Conservation (phyloP, 2,888 invertebrate genomes). For the Aspidiotus destructor region DNA sequence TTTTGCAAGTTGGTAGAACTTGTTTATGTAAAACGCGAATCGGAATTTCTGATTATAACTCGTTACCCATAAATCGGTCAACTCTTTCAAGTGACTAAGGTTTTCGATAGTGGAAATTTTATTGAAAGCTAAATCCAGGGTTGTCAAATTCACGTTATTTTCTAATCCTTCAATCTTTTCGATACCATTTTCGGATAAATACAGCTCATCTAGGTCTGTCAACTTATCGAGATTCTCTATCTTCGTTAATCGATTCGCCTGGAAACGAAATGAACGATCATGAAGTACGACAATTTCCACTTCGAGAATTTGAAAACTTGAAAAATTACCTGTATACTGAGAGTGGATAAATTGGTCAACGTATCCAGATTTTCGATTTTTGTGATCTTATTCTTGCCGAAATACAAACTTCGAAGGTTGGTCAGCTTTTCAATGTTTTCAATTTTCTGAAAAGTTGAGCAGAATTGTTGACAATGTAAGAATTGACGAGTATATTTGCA, state of each 20-base stretch:
- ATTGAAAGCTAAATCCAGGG: conserved; percentile 85
- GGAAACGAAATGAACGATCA: conserved; percentile 20
- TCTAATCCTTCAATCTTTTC: conserved; percentile 65
- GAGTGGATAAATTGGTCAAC: conserved; percentile 60
- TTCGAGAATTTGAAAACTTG: neutral
- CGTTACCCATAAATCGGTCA: conserved; percentile 92
- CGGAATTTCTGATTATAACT: neutral
- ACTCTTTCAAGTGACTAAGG: conserved; percentile 59
- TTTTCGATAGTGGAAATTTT: conserved; percentile 70
- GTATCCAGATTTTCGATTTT: conserved; percentile 72
- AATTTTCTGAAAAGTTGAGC: conserved; percentile 53
- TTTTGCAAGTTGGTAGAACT: neutral
- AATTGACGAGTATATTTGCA: too few relatives aligned
- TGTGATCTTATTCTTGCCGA: conserved; percentile 91
- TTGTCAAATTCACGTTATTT: conserved; percentile 60
- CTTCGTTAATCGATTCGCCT: conserved; percentile 75
- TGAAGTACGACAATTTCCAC: neutral
- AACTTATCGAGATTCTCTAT: conserved; percentile 75
- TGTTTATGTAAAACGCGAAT: neutral
- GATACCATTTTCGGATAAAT: conserved; percentile 89
- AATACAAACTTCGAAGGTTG: conserved; percentile 66
- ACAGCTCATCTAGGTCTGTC: conserved; percentile 70
- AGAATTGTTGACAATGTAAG: too few relatives aligned
- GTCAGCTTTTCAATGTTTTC: conserved; percentile 71
- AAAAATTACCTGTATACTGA: conserved; percentile 63